Evolutionary conservation across 1,140 invertebrate genomes (phyloP).

Genomic region (Dreissena rostriformis): DNA sequence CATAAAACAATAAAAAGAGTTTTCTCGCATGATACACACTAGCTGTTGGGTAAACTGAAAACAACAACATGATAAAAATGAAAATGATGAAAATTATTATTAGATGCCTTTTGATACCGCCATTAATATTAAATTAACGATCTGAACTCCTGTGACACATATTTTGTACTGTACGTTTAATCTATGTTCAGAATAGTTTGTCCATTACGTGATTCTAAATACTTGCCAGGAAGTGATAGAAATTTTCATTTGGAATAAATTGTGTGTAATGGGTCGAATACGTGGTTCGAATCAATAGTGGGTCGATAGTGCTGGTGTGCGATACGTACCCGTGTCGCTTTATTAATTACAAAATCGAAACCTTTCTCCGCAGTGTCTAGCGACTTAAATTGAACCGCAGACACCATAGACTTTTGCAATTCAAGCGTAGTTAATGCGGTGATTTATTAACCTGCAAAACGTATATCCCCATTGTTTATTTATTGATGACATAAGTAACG

Average conservation of each 20-base stretch:
- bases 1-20: no score
- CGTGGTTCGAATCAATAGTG: conserved; percentile 47
- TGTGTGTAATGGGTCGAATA: conserved; percentile 49
- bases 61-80: no score
- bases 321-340: not conserved
- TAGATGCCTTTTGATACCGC: no score
- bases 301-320: conserved; percentile 28
- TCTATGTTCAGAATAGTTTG: no score
- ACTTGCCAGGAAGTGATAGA: conserved; percentile 11
- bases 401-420: not conserved
- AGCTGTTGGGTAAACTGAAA: no score
- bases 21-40: no score
- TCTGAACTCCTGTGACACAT: no score
- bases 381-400: conserved; percentile 9
- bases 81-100: no score
- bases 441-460: conserved; percentile 9
- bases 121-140: no score
- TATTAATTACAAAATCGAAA: conserved; percentile 50
- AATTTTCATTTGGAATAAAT: conserved; percentile 41
- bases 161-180: no score
- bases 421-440: not conserved
- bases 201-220: no score
- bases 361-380: conserved; percentile 21
- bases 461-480: not conserved
- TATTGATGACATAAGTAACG: not conserved